phyloP scores from a whole-genome alignment of 92 coral and sea anemone genomes.

The Palythoa grandiflora region DNA sequence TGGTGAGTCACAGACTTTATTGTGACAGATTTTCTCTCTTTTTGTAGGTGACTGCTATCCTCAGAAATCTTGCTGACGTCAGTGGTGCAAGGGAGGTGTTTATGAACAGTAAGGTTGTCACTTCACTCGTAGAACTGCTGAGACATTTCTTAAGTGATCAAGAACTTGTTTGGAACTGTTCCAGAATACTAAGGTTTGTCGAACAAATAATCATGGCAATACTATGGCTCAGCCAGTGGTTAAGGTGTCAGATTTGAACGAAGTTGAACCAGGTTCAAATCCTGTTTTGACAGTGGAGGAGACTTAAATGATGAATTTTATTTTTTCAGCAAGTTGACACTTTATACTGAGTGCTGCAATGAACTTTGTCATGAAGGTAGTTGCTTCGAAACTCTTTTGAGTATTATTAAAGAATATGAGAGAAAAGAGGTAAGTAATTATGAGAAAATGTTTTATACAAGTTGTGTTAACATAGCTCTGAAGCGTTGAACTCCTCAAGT shows the following conservation, averaged over 20 bases:
- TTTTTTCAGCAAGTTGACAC: constrained; percentile 84
- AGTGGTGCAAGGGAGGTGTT: constrained; percentile 87
- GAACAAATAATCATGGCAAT: too few species aligned
- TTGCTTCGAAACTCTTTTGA: constrained; percentile 81
- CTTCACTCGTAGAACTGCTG: constrained; percentile 72
- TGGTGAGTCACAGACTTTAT: not conserved
- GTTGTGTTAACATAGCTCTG: too few species aligned
- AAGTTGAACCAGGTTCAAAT: too few species aligned
- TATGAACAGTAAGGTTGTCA: constrained; percentile 68
- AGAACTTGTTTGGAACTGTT: constrained; percentile 92
- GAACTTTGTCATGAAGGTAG: constrained; percentile 64
- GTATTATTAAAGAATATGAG: constrained; percentile 75
- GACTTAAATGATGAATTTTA: too few species aligned
- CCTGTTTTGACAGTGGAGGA: too few species aligned
- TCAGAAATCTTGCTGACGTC: constrained; percentile 92
- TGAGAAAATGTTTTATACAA: not conserved
- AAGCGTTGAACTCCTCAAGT: too few species aligned
- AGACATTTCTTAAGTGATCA: constrained; percentile 78
- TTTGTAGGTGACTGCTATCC: constrained; percentile 86
- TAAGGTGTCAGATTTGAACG: too few species aligned
- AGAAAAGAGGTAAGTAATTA: constrained; percentile 83
- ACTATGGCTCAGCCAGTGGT: too few species aligned
- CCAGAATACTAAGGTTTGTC: constrained; percentile 88
- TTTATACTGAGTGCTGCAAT: constrained; percentile 93
- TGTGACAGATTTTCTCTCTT: not conserved